Evolutionary conservation across 2,888 invertebrate genomes (phyloP), one percentile per base, ranked within the genome.

Genomic region (Eudasyphora cyanicolor): DNA sequence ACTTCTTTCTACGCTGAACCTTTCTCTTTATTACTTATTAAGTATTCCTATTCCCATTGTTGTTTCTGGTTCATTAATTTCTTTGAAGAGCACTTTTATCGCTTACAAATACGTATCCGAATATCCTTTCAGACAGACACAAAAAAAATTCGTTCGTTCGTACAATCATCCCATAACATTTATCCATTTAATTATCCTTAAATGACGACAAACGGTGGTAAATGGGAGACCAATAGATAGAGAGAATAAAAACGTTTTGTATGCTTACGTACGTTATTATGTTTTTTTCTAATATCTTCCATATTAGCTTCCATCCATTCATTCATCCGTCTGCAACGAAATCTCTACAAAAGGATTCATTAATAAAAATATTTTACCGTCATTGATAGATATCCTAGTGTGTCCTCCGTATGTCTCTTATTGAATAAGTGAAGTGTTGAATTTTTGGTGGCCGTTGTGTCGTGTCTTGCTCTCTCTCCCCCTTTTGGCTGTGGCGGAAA

Each of bases 131-230:
- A 57, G 57, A 24, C 57, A 57, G 54, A 54, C 8, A 54, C 21
- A 54, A 12, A 88, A 81, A 17, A 42, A 10, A 27, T 35, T 19
- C 35, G 38, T 19, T 51, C 64, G 6, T 17, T 32, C 27, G 32
- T 12, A 74, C 76, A 79, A 42, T 57, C 38, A 38, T 82, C n/a
- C 75, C 82, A 75, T 77, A 35, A 79, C 77, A 77, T 77, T 82
- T 84, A 85, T 85, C 85, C 87, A 87, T 89, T 88, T 90, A 89
- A 91, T 90, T 90, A 89, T 88, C 86, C 87, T 87, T 86, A 86
- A 87, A 87, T 83, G 82, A 79, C 79, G 82, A 71, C 83, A 83
- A 85, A 77, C 85, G 77, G 83, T 77, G 79, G 79, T 78, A 77
- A 19, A 21, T 64, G 67, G 57, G 74, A n/a, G n/a, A n/a, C n/a